Conservation (phyloP, 2,888 invertebrate species). For the Idaea straminata region DNA sequence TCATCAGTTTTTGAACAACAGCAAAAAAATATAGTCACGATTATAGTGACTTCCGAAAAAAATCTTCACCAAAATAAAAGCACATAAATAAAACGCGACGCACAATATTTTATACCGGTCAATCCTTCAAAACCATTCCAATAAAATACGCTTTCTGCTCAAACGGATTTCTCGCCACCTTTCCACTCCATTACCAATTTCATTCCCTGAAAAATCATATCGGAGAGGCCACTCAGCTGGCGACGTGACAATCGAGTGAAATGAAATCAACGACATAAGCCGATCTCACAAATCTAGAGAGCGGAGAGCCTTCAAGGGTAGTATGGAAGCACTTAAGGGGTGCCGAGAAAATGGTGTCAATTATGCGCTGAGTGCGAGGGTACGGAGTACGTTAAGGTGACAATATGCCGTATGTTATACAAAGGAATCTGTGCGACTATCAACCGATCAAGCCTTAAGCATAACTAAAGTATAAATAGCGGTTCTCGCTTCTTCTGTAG, state of each 20-base stretch:
- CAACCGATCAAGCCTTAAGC: background rate
- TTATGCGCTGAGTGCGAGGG: slow-evolving; percentile 73
- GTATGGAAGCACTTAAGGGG: slow-evolving; percentile 71
- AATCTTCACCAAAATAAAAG: slow-evolving; percentile 7
- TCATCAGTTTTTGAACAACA: background rate
- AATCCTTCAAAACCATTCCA: slow-evolving; percentile 38
- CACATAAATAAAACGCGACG: background rate
- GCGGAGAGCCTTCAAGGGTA: slow-evolving; percentile 53
- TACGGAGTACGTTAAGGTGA: slow-evolving; percentile 14
- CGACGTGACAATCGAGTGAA: slow-evolving; percentile 73
- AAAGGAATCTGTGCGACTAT: background rate
- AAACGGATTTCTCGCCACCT: slow-evolving; percentile 49
- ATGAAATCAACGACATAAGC: slow-evolving; percentile 77
- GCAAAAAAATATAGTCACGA: background rate
- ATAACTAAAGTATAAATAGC: background rate
- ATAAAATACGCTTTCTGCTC: slow-evolving; percentile 41
- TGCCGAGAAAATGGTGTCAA: slow-evolving; percentile 72
- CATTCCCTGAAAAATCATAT: slow-evolving; percentile 72
- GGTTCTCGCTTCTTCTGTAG: too few species aligned
- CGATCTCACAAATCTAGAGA: slow-evolving; percentile 65
- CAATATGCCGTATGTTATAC: background rate
- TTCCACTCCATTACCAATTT: slow-evolving; percentile 78
- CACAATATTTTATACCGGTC: slow-evolving; percentile 24
- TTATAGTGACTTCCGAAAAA: background rate
- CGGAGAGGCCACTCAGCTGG: slow-evolving; percentile 59